Evolutionary conservation across 2,888 invertebrate genomes (phyloP), one percentile per base, ranked within the genome.

Genomic region (Candidula unifasciata): DNA sequence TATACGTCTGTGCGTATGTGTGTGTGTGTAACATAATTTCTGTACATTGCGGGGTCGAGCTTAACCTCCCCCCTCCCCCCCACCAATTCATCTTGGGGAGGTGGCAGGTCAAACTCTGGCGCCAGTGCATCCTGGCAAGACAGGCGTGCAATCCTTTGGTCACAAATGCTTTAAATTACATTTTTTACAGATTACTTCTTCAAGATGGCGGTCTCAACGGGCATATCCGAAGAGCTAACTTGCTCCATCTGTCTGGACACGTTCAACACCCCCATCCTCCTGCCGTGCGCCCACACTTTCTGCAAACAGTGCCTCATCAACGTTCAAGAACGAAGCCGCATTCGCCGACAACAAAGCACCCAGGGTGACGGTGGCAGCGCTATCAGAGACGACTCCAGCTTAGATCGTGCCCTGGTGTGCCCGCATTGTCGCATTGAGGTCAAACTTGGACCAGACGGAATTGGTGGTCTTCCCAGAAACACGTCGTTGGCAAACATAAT

Each of bases 211-310:
- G 85, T 80, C 21, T 87, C 87, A 0, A 60, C 69, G 0, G 82
- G 82, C n/a, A 78, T 87, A 13, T 79, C 87, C 24, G 87, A 85
- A 8, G 87, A 87, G 66, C 87, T 87, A n/a, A 85, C 79, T 60
- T 87, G 87, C 60, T 83, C 87, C 69, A 85, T 87, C 37, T 87
- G 87, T 71, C 82, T 87, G 74, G 87, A 87, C n/a, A 79, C 74
- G 30, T 87, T 82, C 78, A 85, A 85, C 57, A 77, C 84, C 27
- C 87, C 87, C 2, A 81, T 87, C 3, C 60, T 87, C 6, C 84
- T 87, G 52, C 87, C 87, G 2, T 87, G 87, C 54, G 87, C 87
- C 1, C 87, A 87, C 80, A 85, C 87, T 18, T 87, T 87, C 82
- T 87, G 87, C 80, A 81, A 76, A 37, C 85, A 87, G 73, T 87